phyloP scores from a whole-genome alignment of 2,797 vertebrate species.

The Coregonus sp. region DNA sequence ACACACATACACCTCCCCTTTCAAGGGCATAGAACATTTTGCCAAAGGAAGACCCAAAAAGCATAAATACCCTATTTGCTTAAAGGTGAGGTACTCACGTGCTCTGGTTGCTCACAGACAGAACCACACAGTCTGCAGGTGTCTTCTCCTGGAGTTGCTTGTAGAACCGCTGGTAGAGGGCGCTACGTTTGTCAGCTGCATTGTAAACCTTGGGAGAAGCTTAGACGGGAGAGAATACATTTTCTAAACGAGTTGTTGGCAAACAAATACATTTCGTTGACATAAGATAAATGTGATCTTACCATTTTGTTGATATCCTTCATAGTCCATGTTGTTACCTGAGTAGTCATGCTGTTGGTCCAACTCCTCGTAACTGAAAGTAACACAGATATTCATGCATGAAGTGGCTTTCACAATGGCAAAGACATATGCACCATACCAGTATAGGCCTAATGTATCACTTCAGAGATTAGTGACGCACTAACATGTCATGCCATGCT shows the following conservation, averaged over 20 bases:
- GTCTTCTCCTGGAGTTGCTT: constrained; percentile 74
- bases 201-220: constrained; percentile 56
- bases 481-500: neutral
- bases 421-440: neutral
- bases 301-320: constrained; percentile 67
- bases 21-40: neutral
- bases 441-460: neutral
- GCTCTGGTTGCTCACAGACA: constrained; percentile 76
- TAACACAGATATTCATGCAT: neutral
- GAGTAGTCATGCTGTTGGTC: constrained; percentile 64
- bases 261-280: neutral
- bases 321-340: constrained; percentile 55
- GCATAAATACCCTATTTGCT: neutral
- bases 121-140: constrained; percentile 76
- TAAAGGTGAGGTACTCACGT: constrained; percentile 65
- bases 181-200: constrained; percentile 67
- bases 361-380: constrained; percentile 73
- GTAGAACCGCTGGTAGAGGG: constrained; percentile 76
- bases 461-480: neutral
- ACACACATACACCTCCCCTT: neutral
- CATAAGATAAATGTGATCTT: constrained; percentile 47
- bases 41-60: neutral
- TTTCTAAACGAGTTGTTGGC: neutral
- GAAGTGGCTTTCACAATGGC: neutral
- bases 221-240: constrained; percentile 11